Conservation (phyloP, 2,113 vertebrate species). For the Microcebus ravelobensis region DNA sequence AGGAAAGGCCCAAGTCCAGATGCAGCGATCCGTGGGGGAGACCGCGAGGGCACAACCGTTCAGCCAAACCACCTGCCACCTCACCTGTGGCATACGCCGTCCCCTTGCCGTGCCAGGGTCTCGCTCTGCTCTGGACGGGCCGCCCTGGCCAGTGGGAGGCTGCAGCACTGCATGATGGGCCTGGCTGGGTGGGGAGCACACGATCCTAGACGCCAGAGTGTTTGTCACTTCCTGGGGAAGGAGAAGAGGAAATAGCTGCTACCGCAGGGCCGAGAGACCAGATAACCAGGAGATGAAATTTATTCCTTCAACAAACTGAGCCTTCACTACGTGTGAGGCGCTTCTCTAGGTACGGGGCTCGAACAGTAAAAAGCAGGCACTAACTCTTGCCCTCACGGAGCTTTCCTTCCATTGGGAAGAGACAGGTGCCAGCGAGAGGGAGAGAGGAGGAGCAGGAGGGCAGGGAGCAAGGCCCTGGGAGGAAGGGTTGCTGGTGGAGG, state of each 20-base stretch:
- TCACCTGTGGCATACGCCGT: background rate
- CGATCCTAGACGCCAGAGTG: background rate
- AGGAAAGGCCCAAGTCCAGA: background rate
- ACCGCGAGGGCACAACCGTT: background rate
- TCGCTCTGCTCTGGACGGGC: background rate
- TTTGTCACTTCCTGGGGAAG: background rate
- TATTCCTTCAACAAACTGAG: background rate
- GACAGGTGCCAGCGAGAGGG: background rate
- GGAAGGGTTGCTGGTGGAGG: background rate
- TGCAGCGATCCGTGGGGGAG: background rate
- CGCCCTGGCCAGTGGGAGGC: background rate
- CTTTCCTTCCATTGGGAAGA: background rate
- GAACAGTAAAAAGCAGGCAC: background rate
- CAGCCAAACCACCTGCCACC: conserved; percentile 1
- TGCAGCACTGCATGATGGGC: background rate
- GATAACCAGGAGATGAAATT: background rate
- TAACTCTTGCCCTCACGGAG: background rate
- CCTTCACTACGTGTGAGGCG: background rate
- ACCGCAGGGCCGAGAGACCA: background rate
- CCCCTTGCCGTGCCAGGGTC: background rate
- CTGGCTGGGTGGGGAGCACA: background rate
- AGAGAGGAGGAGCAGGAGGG: background rate
- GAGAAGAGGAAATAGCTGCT: background rate
- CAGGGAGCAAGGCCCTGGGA: background rate
- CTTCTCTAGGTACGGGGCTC: background rate